Evolutionary conservation across 1,140 invertebrate genomes (phyloP).

Genomic region (Drosophila insularis): DNA sequence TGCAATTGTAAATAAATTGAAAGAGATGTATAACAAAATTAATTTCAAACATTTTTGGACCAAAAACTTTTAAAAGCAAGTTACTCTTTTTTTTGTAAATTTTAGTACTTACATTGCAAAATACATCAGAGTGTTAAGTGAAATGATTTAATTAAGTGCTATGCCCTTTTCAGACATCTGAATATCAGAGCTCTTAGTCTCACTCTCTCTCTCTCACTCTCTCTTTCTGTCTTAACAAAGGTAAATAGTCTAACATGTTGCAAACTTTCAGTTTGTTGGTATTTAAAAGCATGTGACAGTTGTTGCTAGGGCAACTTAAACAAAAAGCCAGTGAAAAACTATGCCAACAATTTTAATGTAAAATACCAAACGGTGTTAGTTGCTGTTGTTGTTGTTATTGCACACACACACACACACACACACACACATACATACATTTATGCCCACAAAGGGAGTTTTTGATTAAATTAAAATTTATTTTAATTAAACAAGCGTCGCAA

Average conservation of each 20-base stretch:
- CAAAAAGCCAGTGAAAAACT: conserved; percentile 54
- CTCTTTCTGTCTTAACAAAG: background rate
- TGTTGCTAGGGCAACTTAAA: conserved; percentile 37
- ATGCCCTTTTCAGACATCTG: background rate
- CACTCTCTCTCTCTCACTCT: background rate
- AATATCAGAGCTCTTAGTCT: background rate
- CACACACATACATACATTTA: conserved; percentile 4
- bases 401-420: background rate
- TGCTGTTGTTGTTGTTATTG: conserved; percentile 8
- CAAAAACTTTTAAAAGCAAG: background rate
- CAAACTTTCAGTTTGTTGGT: conserved; percentile 28
- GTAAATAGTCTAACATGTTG: background rate
- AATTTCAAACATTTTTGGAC: background rate
- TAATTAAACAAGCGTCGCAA: conserved; percentile 80
- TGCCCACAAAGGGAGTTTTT: conserved; percentile 57
- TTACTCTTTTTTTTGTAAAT: background rate
- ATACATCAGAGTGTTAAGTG: background rate
- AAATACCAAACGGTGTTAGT: conserved; percentile 58
- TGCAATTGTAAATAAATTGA: no score
- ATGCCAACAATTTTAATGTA: conserved; percentile 77
- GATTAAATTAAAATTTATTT: conserved; percentile 81
- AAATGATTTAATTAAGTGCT: conserved; percentile 5
- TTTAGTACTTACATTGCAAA: background rate
- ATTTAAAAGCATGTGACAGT: conserved; percentile 48
- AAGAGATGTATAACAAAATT: no score